Evolutionary conservation across 2,113 vertebrate species (phyloP), one percentile per base, ranked within the genome.

Genomic region (Dipodomys merriami): DNA sequence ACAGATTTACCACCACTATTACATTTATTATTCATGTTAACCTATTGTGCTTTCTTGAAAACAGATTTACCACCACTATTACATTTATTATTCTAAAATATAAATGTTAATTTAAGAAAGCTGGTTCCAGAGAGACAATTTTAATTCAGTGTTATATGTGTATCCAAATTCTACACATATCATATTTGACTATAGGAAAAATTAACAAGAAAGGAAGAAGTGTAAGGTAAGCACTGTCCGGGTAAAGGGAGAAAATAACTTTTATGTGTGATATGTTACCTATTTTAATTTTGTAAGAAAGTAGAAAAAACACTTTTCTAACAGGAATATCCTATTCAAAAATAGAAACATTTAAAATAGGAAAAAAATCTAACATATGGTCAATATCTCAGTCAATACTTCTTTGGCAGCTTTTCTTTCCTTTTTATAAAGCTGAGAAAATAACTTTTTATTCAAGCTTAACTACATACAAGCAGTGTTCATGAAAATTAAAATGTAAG

Each of bases 311-410:
- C 4, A 83, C 8, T 83, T 85, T 82, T 93, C 20, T 76, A 87
- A 86, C 27, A 81, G 29, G 53, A 78, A 71, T 76, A 80, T 29
- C 35, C 60, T 57, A 80, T 57, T 30, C 20, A 85, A 91, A 89
- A 91, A 64, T 12, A 90, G 49, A 88, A 95, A 83, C 76, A 30
- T 49, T 27, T 81, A 20, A 91, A 94, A 90, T 12, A 74, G 73
- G 33, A 77, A 78, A 77, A 78, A 83, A 87, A 73, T 81, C 44
- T 68, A 95, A 87, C 88, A 93, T 81, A 90, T 72, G 72, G 85
- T 78, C 82, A 93, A 84, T 79, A 92, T 91, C 23, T 82, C 79
- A 91, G 68, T 82, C 89, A 77, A 68, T 93, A 90, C 25, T 87
- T 72, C 62, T 67, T 46, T 95, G 79, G 44, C 83, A 95, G 69